phyloP scores from a whole-genome alignment of 2,888 invertebrate genomes.

The Drosophila birchii region DNA sequence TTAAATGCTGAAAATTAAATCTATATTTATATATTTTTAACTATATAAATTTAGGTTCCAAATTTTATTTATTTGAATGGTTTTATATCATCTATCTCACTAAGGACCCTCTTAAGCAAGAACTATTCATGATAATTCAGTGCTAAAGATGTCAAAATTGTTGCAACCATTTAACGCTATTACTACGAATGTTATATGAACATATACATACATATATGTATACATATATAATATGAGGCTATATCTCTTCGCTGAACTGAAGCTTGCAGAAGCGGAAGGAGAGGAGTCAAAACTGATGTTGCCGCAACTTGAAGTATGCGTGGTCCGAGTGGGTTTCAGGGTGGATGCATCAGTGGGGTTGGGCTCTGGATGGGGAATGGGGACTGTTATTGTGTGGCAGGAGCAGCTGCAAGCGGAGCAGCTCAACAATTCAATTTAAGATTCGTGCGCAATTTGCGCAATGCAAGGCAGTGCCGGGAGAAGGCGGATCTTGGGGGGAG shows the following conservation, averaged over 20 bases:
- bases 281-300: slow-evolving; percentile 51
- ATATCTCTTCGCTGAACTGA: slow-evolving; percentile 21
- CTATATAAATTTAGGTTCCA: neutral
- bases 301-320: slow-evolving; percentile 74
- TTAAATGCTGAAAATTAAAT: neutral
- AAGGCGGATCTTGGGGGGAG: neutral
- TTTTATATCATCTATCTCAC: too few species aligned
- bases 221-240: slow-evolving; percentile 7
- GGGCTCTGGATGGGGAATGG: neutral
- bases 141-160: slow-evolving; percentile 16
- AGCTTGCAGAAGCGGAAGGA: slow-evolving; percentile 21
- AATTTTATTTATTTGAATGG: neutral
- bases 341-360: neutral
- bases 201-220: neutral
- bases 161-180: slow-evolving; percentile 6
- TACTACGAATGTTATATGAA: slow-evolving; percentile 3
- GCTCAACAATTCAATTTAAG: slow-evolving; percentile 79
- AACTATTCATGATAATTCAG: neutral
- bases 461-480: slow-evolving; percentile 38
- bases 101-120: too few species aligned
- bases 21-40: neutral
- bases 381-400: slow-evolving; percentile 38
- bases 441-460: slow-evolving; percentile 78
- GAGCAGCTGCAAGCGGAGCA: slow-evolving; percentile 49
- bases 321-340: slow-evolving; percentile 48